Evolutionary conservation across 2,888 invertebrate genomes (phyloP).

Genomic region (Pomacea canaliculata): DNA sequence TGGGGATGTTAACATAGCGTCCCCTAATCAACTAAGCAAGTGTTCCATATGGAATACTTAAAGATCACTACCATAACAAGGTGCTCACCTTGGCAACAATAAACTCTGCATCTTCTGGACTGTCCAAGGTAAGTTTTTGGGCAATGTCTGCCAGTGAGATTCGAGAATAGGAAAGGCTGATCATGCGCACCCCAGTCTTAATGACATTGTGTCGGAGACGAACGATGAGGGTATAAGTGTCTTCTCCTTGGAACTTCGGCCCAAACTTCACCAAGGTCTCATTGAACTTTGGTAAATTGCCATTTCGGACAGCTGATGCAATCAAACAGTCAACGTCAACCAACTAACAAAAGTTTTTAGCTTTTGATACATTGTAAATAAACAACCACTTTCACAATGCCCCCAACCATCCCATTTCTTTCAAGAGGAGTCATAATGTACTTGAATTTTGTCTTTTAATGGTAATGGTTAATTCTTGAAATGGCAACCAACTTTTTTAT

Average conservation of each 20-base stretch:
- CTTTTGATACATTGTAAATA: too few relatives aligned
- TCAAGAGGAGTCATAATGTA: too few relatives aligned
- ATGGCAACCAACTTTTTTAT: too few relatives aligned
- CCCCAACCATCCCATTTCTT: too few relatives aligned
- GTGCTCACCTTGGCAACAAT: constrained; percentile 87
- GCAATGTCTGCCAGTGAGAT: constrained; percentile 97
- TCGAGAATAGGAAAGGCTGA: constrained; percentile 94
- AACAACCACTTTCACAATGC: too few relatives aligned
- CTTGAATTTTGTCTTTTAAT: too few relatives aligned
- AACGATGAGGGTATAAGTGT: constrained; percentile 95
- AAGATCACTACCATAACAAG: background rate
- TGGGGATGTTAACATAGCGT: too few relatives aligned
- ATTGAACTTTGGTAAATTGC: constrained; percentile 93
- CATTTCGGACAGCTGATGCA: constrained; percentile 83
- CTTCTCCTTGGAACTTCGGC: constrained; percentile 91
- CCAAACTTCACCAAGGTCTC: constrained; percentile 92
- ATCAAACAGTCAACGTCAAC: background rate
- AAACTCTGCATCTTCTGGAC: constrained; percentile 97
- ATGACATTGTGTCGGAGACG: constrained; percentile 98
- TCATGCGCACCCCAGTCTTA: constrained; percentile 96
- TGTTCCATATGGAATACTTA: background rate
- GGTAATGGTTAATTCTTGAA: too few relatives aligned
- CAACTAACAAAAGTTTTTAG: too few relatives aligned
- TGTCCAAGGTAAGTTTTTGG: constrained; percentile 91
- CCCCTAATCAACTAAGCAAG: too few relatives aligned